phyloP scores from a whole-genome alignment of 2,888 invertebrate genomes.

The Polia nebulosa region DNA sequence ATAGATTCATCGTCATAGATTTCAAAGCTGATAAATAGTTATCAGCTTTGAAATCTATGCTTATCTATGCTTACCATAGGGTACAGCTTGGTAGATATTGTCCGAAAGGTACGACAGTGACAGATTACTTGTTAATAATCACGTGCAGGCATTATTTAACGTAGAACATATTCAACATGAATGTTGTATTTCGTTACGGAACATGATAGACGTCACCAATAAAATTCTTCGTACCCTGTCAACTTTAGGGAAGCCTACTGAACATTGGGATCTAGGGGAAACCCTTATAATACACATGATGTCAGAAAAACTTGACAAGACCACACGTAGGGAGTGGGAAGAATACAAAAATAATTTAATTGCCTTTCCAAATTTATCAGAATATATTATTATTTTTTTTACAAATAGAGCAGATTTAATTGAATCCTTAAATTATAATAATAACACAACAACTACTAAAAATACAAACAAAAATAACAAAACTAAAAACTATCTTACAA shows the following conservation, averaged over 20 bases:
- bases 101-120: constrained; percentile 19
- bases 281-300: constrained; percentile 55
- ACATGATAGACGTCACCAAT: constrained; percentile 48
- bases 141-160: constrained; percentile 58
- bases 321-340: constrained; percentile 42
- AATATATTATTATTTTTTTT: constrained; percentile 19
- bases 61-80: too few species aligned
- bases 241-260: constrained; percentile 34
- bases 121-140: constrained; percentile 51
- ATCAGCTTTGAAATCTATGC: too few species aligned
- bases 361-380: constrained; percentile 2
- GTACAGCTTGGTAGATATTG: constrained; percentile 55
- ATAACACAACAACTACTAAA: background rate
- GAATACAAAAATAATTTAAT: constrained; percentile 32
- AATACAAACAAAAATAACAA: background rate
- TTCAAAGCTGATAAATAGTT: constrained; percentile 56
- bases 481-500: constrained; percentile 14
- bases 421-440: constrained; percentile 8
- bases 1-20: too few species aligned
- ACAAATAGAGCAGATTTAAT: constrained; percentile 33
- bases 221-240: constrained; percentile 55
- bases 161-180: constrained; percentile 49
- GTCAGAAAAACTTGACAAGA: constrained; percentile 50
- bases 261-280: constrained; percentile 47
- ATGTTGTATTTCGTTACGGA: constrained; percentile 43